Base-by-base conservation (phyloP, 2,797 vertebrate species). In the Myotis vivesi region DNA sequence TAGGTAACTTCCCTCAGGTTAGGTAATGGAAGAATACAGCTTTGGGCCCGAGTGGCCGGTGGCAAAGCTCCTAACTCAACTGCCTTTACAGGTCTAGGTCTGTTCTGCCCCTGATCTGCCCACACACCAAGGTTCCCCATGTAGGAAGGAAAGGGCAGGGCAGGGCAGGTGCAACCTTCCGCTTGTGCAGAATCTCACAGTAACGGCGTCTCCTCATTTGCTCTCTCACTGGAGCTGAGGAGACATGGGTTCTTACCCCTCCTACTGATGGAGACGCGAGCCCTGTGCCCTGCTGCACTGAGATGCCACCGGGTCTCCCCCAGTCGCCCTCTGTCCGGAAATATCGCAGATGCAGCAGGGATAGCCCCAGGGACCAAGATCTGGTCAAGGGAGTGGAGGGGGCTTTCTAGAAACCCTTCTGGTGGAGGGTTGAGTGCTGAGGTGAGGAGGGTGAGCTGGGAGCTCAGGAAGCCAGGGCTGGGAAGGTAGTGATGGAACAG, bases 141-240 rank as follows among this genome's bases (percentile, higher is more conserved):
- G 1, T 0, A 19, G 44, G 49, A 64, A 22, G 33, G 51, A 30
- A 53, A 69, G 36, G n/a, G 22, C 53, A 72, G n/a, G 25, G 13
- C 20, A 9, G 2, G 53, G 76, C 71, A 30, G 71, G 2, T 0
- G 23, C 15, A 2, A 3, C 75, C 80, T 84, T 53, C 11, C 44
- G 0, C 53, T 19, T 0, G 23, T 13, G 0, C 16, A 68, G 28
- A 6, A 0, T 46, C 38, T 23, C 30, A 33, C 62, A 4, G 55
- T 2, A 20, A 41, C 4, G 2, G 38, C 15, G 0, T 53, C 28
- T n/a, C 41, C 23, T 2, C 6, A 33, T 5, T 53, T 5, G 0
- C 23, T 5, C 1, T 38, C 73, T 79, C n/a, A 13, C 15, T 28
- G 51, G 79, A 46, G 75, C 84, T 11, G 71, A 75, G 28, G 7